Evolutionary conservation across 92 coral and sea anemone species (phyloP), one percentile per base, ranked within the genome.

Genomic region (Porites rus): DNA sequence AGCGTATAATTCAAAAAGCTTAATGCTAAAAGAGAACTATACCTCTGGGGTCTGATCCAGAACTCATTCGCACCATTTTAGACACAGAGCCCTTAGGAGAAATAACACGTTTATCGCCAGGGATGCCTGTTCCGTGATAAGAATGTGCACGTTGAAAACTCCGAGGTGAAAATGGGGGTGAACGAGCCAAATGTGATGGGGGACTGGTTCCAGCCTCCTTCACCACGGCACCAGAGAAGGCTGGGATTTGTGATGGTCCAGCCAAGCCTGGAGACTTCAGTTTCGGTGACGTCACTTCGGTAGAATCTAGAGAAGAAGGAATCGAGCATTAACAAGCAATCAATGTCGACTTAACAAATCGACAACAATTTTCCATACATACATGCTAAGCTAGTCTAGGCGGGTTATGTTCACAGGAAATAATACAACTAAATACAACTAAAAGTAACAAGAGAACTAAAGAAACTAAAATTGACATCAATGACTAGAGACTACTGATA

Each of bases 81-180:
- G 89, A 53, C 64, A 21, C 50, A 22, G 74, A 51, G 11, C 83
- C 77, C 83, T 85, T 77, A 10, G 89, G 83, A 12, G 83, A 65
- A 4, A 76, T 76, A 19, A 69, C 16, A 18, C 82, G 84, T 62
- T 85, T 85, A 51, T 79, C 79, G 52, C 86, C 71, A n/a, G 85
- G 66, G 54, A 20, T 13, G 51, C 78, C 90, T 50, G 79, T 17
- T 13, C 63, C 64, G 28, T 56, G 78, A 3, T 69, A 71, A 14
- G 79, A 50, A 56, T 58, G 84, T n/a, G 46, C 72, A 14, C 79
- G 84, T 52, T 84, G 88, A n/a, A 73, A 17, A 14, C 72, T 60
- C 28, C 87, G 88, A 59, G 90, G 90, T 20, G 91, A 91, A 31
- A 87, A 85, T 82, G 93, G 82, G 25, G 88, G 90, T 22, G 93